These are phyloP conservation scores for Drosophila diplacantha DNA, from an alignment of 2,888 invertebrate genomes.

Conservation along the genomic window DNA sequence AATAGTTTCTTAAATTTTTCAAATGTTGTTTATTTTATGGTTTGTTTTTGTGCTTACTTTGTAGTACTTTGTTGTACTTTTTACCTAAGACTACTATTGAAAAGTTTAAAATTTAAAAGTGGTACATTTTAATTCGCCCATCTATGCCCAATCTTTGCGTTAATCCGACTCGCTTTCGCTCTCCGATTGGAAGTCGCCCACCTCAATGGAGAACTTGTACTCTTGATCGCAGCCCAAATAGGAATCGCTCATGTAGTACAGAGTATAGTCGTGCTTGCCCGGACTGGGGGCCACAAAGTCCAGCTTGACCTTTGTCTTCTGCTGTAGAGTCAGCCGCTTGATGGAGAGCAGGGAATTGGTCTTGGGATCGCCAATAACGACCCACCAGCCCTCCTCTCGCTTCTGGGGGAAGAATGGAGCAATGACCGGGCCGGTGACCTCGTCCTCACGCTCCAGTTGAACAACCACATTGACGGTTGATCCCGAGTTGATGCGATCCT, in stretches of 20 bases:
- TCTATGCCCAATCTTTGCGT: slow-evolving; percentile 32
- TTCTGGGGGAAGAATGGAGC: slow-evolving; percentile 98
- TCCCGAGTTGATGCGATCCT: slow-evolving; percentile 87
- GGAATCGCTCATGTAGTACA: slow-evolving; percentile 99
- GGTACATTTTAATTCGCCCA: background rate
- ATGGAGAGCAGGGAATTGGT: slow-evolving; percentile 96
- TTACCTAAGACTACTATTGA: slow-evolving; percentile 1
- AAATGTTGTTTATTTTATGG: background rate
- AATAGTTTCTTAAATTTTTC: background rate
- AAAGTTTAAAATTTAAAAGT: slow-evolving; percentile 12
- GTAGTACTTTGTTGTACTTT: background rate
- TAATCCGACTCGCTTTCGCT: slow-evolving; percentile 81
- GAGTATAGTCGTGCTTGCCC: slow-evolving; percentile 92
- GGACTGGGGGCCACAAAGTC: slow-evolving; percentile 93
- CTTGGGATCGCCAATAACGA: slow-evolving; percentile 98
- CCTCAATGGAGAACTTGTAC: slow-evolving; percentile 93
- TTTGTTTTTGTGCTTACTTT: background rate
- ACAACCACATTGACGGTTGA: slow-evolving; percentile 94
- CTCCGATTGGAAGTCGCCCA: slow-evolving; percentile 86
- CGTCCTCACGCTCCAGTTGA: slow-evolving; percentile 96
- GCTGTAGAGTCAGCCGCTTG: slow-evolving; percentile 95
- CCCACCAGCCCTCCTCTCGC: slow-evolving; percentile 98
- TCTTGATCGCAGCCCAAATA: slow-evolving; percentile 99
- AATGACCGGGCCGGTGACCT: slow-evolving; percentile 96
- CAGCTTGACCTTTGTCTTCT: slow-evolving; percentile 88